Percentiles rank a stretch among this genome's conserved stretches.
Evolutionary conservation across 2,797 vertebrate genomes (phyloP).

Genomic region (Cygnus olor): DNA sequence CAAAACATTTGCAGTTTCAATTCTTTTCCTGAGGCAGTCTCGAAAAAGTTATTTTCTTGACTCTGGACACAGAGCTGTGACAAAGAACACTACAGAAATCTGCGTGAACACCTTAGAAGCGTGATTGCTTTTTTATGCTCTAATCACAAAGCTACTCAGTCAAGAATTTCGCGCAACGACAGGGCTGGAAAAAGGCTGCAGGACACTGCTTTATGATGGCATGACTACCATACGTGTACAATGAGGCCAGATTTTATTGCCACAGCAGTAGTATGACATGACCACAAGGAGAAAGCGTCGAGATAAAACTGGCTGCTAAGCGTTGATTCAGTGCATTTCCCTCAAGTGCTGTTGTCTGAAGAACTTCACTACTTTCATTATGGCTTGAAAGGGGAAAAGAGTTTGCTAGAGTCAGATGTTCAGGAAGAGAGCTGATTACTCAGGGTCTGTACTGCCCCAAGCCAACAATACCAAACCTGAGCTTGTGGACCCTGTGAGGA

Average conservation of each 20-base stretch:
- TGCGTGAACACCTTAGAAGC: background rate
- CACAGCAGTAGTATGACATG: accelerated
- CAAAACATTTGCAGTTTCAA: background rate
- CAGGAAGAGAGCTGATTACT: background rate
- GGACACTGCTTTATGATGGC: background rate
- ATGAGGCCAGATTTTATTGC: background rate
- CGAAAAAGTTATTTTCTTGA: background rate
- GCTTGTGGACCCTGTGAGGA: background rate
- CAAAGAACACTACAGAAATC: background rate
- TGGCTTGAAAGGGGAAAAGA: background rate
- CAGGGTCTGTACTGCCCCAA: background rate
- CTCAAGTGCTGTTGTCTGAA: background rate
- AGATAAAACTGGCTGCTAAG: background rate
- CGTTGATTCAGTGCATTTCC: background rate
- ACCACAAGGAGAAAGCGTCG: background rate
- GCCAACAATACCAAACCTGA: background rate
- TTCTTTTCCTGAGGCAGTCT: background rate
- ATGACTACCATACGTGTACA: background rate
- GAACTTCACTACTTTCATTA: background rate
- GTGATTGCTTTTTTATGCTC: background rate
- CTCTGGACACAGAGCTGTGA: background rate
- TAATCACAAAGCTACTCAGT: background rate
- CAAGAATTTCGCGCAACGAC: background rate
- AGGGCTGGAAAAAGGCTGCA: background rate
- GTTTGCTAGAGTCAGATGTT: background rate